Evolutionary conservation across 1,140 invertebrate genomes (phyloP), one percentile per base, ranked within the genome.

Genomic region (Drosophila oshimai): DNA sequence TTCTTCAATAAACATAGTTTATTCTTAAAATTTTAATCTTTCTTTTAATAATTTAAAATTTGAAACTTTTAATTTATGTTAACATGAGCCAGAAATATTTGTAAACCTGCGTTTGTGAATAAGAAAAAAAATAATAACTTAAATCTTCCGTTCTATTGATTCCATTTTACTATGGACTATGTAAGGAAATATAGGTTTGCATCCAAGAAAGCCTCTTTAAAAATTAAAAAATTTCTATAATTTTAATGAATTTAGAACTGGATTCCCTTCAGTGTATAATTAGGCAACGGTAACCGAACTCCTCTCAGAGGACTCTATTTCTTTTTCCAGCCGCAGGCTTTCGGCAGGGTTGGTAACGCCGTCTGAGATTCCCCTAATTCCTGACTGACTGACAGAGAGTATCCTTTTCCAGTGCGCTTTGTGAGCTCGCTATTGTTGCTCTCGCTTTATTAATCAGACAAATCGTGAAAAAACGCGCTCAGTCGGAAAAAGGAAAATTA

Each of bases 391-490:
- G 58, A 62, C 37, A 24, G 28, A 24, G 36, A 58, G 65, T 71
- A 61, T 61, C 49, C 61, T 61, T 45, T 50, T 80, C 64, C 75
- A 75, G 39, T 60, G 41, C 57, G 54, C 58, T 50, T 55, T 45
- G 46, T 81, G 64, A 39, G 54, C 49, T 58, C 10, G 41, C 67
- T 51, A 71, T 80, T 80, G 77, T 75, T 46, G 74, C 22, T 22
- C 36, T 31, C 15, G 64, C 57, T 73, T 73, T 68, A 78, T 78
- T 83, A 81, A 83, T 74, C 62, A 76, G 72, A 67, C 67, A 81
- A 80, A 80, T 74, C 44, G 60, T 37, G 62, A 39, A 58, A 57
- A 51, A 62, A 62, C 36, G 41, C 76, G 53, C 78, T 83, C 78
- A 73, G 41, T 47, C 47, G 78, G 78, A 83, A 81, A 81, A 83